phyloP scores from a whole-genome alignment of 2,888 invertebrate genomes.

The Caradrina kadenii region DNA sequence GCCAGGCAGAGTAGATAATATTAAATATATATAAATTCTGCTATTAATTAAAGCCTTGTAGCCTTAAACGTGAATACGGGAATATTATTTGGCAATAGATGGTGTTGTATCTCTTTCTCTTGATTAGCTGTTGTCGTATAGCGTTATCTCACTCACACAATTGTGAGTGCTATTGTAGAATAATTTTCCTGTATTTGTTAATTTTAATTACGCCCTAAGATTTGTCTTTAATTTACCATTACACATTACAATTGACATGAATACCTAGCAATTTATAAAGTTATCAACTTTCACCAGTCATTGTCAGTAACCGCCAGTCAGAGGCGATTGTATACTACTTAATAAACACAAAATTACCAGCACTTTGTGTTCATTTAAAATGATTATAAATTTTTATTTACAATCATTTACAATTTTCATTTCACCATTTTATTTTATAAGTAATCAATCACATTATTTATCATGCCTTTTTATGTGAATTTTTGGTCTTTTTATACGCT shows the following conservation, averaged over 20 bases:
- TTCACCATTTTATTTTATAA: not conserved
- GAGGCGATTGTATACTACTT: not conserved
- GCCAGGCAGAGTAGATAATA: conserved; percentile 26
- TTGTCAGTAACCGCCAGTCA: not conserved
- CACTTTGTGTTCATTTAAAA: conserved; percentile 31
- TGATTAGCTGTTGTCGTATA: not conserved
- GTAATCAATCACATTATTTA: conserved; percentile 23
- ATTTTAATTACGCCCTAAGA: conserved; percentile 32
- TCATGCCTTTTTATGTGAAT: not conserved
- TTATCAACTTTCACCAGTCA: conserved; percentile 17
- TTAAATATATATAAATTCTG: conserved; percentile 28
- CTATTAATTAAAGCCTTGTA: conserved; percentile 44
- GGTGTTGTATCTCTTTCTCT: conserved; percentile 1
- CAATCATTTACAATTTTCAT: not conserved
- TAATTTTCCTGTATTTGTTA: conserved; percentile 30
- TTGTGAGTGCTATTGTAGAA: not conserved
- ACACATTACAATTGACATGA: conserved; percentile 53
- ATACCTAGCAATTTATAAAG: conserved; percentile 35
- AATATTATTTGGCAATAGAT: conserved; percentile 28
- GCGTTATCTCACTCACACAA: not conserved
- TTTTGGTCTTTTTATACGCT: too few relatives aligned
- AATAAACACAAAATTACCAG: conserved; percentile 38
- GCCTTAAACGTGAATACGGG: conserved; percentile 24
- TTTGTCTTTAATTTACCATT: conserved; percentile 40
- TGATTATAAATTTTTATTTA: conserved; percentile 1